Percentiles rank a stretch among this genome's conserved stretches.
phyloP scores from a whole-genome alignment of 2,888 invertebrate genomes.

The Volucella zonaria region DNA sequence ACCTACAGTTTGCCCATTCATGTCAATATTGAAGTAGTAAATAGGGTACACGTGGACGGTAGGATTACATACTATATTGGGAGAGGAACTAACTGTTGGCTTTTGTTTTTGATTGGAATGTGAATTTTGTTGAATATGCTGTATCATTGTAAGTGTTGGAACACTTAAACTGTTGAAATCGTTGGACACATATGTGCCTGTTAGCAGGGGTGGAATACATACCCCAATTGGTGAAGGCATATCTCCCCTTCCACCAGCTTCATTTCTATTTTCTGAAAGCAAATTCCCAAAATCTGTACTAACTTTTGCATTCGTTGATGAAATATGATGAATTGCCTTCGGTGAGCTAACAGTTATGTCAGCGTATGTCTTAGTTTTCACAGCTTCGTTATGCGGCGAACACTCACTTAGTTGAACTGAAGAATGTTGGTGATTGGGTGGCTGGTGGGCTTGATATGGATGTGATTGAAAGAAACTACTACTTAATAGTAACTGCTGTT shows the following conservation, averaged over 20 bases:
- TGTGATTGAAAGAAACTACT: constrained; percentile 80
- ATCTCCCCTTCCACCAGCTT: neutral
- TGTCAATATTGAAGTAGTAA: constrained; percentile 90
- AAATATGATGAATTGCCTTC: constrained; percentile 75
- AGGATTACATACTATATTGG: constrained; percentile 84
- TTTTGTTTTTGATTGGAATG: constrained; percentile 75
- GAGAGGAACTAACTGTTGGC: constrained; percentile 55
- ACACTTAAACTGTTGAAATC: constrained; percentile 75
- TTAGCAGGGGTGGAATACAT: constrained; percentile 42
- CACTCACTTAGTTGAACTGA: constrained; percentile 68
- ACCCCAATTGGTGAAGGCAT: constrained; percentile 37
- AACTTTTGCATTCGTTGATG: constrained; percentile 48
- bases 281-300: constrained; percentile 45
- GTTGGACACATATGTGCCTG: constrained; percentile 61
- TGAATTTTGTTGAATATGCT: constrained; percentile 75
- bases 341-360: constrained; percentile 78
- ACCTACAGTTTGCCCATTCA: constrained; percentile 87
- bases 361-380: constrained; percentile 77
- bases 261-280: neutral
- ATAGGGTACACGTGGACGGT: constrained; percentile 86
- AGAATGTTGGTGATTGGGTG: constrained; percentile 77
- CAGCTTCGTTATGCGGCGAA: constrained; percentile 74
- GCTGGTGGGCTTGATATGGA: constrained; percentile 78
- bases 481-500: constrained; percentile 84
- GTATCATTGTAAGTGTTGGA: constrained; percentile 64